Percentiles rank a stretch among this genome's conserved stretches.
These are phyloP conservation scores for Amia ocellicauda DNA, from an alignment of 2,113 vertebrate species.

Conservation along the genomic window DNA sequence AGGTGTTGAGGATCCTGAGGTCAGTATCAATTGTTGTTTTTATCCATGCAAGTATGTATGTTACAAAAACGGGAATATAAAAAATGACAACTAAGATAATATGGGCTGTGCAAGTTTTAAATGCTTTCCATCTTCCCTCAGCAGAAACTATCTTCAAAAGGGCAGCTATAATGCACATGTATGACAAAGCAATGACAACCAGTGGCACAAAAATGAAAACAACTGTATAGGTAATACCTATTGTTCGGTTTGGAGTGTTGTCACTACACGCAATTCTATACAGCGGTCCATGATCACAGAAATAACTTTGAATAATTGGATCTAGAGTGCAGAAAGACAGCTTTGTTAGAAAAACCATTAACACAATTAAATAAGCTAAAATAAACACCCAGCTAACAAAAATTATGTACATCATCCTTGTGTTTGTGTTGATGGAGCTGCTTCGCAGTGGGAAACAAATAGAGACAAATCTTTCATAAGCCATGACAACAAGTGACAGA, in stretches of 20 bases:
- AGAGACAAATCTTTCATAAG: constrained; percentile 1
- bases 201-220: background rate
- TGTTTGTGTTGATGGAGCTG: background rate
- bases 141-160: background rate
- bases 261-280: background rate
- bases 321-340: background rate
- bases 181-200: background rate
- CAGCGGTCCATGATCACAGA: constrained; percentile 8
- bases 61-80: background rate
- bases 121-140: background rate
- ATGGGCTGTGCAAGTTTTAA: constrained; percentile 5
- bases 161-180: background rate
- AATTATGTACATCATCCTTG: background rate
- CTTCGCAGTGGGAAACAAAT: background rate
- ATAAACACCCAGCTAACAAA: background rate
- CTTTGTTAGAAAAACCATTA: background rate
- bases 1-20: background rate
- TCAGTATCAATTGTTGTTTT: background rate
- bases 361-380: background rate
- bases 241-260: background rate
- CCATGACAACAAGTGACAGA: background rate
- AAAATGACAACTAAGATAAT: background rate
- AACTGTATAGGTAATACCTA: background rate
- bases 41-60: background rate
- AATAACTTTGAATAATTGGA: background rate